These are phyloP conservation scores for Eupristina koningsbergeri DNA, from an alignment of 1,140 invertebrate species.

Conservation along the genomic window DNA sequence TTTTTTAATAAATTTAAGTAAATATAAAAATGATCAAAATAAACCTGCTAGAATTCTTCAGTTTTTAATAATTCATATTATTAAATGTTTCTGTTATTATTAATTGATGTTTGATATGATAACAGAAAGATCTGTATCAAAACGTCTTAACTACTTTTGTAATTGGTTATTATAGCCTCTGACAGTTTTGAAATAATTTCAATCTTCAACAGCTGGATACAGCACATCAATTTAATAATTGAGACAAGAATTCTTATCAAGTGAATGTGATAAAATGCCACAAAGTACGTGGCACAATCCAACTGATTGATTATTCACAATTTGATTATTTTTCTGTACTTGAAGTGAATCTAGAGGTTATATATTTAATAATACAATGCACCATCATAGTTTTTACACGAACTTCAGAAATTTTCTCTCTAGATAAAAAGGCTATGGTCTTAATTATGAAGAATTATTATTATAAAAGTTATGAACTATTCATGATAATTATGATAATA, in stretches of 20 bases:
- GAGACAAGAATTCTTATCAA: background rate
- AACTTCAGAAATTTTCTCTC: background rate
- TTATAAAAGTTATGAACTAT: background rate
- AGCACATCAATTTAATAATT: background rate
- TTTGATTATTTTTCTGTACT: background rate
- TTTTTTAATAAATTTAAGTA: background rate
- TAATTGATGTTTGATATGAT: too few species aligned
- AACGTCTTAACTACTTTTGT: too few species aligned
- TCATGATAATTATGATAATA: background rate
- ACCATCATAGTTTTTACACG: background rate
- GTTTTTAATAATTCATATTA: background rate
- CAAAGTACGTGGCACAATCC: conserved; percentile 38
- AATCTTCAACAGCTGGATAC: background rate
- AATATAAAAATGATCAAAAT: background rate
- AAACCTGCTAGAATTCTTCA: conserved; percentile 11
- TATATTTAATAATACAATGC: conserved; percentile 40
- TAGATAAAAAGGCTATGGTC: background rate
- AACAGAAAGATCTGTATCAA: too few species aligned
- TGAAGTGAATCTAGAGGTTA: conserved; percentile 27
- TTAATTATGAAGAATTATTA: background rate
- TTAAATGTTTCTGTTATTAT: background rate
- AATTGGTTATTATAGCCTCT: too few species aligned
- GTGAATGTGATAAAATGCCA: background rate
- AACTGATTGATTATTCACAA: background rate
- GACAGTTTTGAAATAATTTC: background rate